Conservation (phyloP, 2,888 invertebrate genomes). For the Patella ulyssiponensis region DNA sequence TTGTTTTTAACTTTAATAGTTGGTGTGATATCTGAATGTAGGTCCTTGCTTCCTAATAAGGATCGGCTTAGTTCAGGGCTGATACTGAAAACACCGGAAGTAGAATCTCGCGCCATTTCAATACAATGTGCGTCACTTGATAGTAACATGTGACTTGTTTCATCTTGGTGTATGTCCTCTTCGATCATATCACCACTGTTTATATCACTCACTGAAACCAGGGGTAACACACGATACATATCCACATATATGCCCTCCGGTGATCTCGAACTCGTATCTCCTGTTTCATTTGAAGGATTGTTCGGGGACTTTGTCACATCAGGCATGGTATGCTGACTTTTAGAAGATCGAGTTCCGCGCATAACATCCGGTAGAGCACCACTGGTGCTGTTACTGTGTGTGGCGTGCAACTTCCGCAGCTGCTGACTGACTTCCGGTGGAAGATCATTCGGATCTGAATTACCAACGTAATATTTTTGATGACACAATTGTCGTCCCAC, state of each 20-base stretch:
- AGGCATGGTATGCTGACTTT: slow-evolving; percentile 16
- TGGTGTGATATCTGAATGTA: slow-evolving; percentile 25
- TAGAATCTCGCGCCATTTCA: not conserved
- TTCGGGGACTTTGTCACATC: slow-evolving; percentile 17
- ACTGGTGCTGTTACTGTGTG: not conserved
- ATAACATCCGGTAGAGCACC: slow-evolving; percentile 27
- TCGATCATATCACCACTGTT: slow-evolving; percentile 20
- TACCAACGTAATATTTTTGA: slow-evolving; percentile 39
- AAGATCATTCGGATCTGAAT: not conserved
- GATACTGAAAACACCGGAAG: slow-evolving; percentile 21
- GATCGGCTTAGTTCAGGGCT: slow-evolving; percentile 4
- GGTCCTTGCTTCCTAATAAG: not conserved
- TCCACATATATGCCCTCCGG: slow-evolving; percentile 31
- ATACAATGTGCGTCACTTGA: slow-evolving; percentile 15
- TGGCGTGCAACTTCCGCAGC: not conserved
- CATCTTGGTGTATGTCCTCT: slow-evolving; percentile 4
- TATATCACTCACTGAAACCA: slow-evolving; percentile 4
- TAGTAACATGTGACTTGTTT: slow-evolving; percentile 13
- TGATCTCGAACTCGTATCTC: not conserved
- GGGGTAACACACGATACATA: slow-evolving; percentile 24
- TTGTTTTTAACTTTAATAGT: slow-evolving; percentile 10
- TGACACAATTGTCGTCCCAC: slow-evolving; percentile 40
- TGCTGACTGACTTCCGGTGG: slow-evolving; percentile 7
- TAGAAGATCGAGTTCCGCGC: slow-evolving; percentile 25
- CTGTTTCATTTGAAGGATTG: not conserved